Conservation (phyloP, 2,888 invertebrate species). For the Morpho achilles region DNA sequence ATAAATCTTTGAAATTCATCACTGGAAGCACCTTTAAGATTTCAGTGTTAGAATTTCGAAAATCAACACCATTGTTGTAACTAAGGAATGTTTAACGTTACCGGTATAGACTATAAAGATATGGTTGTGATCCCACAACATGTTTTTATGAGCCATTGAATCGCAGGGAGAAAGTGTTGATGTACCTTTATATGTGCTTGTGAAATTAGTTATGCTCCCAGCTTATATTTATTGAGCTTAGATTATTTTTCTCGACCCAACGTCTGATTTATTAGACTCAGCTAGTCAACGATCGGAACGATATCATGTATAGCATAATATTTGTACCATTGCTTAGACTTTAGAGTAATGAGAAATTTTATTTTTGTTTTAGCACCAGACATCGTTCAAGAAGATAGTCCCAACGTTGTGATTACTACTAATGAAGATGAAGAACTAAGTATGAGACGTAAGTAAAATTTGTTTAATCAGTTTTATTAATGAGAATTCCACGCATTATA, state of each 20-base stretch:
- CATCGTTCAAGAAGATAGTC: conserved; percentile 84
- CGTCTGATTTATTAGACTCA: conserved; percentile 1
- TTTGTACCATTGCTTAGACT: no score
- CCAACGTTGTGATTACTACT: conserved; percentile 81
- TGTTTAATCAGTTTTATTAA: no score
- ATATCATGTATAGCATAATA: neutral
- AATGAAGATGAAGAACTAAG: conserved; percentile 86
- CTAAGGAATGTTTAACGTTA: no score
- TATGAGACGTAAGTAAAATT: conserved; percentile 84
- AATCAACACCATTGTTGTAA: no score
- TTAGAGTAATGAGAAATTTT: conserved; percentile 16
- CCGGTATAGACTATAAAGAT: no score
- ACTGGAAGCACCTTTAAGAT: no score
- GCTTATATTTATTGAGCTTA: conserved; percentile 4
- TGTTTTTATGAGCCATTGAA: conserved; percentile 34
- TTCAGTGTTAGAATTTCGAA: no score
- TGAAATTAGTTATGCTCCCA: conserved; percentile 26
- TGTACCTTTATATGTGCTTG: conserved; percentile 28
- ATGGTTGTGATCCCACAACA: conserved; percentile 21
- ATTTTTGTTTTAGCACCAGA: conserved; percentile 83
- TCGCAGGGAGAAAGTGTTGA: conserved; percentile 36
- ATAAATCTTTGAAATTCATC: no score
- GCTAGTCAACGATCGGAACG: neutral
- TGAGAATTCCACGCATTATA: no score
- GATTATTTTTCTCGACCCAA: conserved; percentile 6